Percentiles rank a stretch among this genome's conserved stretches.
These are phyloP conservation scores for Pangasius sanitwongsei DNA, from an alignment of 2,797 vertebrate species.

Conservation along the genomic window DNA sequence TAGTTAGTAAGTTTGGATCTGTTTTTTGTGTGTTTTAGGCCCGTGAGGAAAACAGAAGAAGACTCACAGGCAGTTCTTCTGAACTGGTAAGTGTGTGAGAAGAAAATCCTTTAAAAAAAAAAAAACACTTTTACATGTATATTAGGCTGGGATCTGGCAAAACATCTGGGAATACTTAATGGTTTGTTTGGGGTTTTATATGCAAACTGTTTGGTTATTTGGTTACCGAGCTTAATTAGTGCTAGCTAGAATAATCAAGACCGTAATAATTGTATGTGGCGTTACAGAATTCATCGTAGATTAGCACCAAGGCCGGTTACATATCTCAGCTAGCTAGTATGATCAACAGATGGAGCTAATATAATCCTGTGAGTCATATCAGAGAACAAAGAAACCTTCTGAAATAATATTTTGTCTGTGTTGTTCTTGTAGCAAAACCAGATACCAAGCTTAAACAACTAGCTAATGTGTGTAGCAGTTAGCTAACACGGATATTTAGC, in stretches of 20 bases:
- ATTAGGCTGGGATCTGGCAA: background rate
- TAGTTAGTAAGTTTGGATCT: background rate
- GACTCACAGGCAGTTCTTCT: constrained; percentile 53
- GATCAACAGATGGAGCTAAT: background rate
- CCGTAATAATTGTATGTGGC: background rate
- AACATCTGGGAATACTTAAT: background rate
- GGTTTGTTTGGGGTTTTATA: background rate
- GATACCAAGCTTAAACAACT: background rate
- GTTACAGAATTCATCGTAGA: background rate
- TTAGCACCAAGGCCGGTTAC: background rate
- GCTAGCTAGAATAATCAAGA: background rate
- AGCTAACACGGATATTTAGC: background rate
- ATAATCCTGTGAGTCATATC: background rate
- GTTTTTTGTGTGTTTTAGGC: constrained; percentile 70
- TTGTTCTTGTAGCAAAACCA: background rate
- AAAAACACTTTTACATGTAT: background rate
- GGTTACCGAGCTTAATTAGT: background rate
- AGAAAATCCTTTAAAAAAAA: background rate
- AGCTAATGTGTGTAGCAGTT: background rate
- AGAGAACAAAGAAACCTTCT: background rate
- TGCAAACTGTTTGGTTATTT: background rate
- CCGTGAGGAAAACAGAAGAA: constrained; percentile 61
- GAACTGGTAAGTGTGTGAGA: constrained; percentile 69
- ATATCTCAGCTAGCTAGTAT: background rate
- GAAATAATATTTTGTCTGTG: background rate